Evolutionary conservation across 1,140 invertebrate genomes (phyloP), one percentile per base, ranked within the genome.

Genomic region (Neodiprion fabricii): DNA sequence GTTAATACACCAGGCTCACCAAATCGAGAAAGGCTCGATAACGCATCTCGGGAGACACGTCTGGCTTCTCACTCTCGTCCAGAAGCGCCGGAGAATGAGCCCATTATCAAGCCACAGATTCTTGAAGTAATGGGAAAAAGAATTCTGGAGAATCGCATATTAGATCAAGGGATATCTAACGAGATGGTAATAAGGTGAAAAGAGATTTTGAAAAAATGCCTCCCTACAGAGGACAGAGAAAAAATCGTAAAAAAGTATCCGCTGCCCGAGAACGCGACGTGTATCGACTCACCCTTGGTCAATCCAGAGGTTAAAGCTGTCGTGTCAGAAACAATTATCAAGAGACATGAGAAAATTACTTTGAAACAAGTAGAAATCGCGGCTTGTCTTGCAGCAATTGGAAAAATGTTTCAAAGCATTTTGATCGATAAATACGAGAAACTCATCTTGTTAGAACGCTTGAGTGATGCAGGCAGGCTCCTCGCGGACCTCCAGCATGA

Each of bases 331-430:
- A 50, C 8, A 5, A 14, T 71, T 7, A 53, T 75, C 28, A 75
- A 75, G 53, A 28, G 74, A 28, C 69, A 75, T 14, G 23, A 75
- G 17, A 23, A 69, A 1, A 75, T 75, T 28, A 28, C 67, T 2
- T 53, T 66, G 14, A 75, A 75, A 72, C 74, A 75, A 75, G 74
- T 66, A 40, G 53, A 69, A 3, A 23, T 75, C 47, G 74, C 74
- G 14, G 74, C 74, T 23, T 75, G 74, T 72, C 11, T 75, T 7
- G 50, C 53, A 9, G 70, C 70, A 7, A n/a, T 67, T 28, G 74
- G 74, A 12, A 75, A 67, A 75, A 10, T 47, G 7, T 67, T 71
- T 11, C 67, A 67, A 49, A 49, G 14, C 1, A 49, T 49, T 4
- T 8, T 75, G 10, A 75, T 65, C 21, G 70, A 67, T 1, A 70